These are phyloP conservation scores for Drosophila diplacantha DNA, from an alignment of 2,888 invertebrate genomes.

Conservation along the genomic window DNA sequence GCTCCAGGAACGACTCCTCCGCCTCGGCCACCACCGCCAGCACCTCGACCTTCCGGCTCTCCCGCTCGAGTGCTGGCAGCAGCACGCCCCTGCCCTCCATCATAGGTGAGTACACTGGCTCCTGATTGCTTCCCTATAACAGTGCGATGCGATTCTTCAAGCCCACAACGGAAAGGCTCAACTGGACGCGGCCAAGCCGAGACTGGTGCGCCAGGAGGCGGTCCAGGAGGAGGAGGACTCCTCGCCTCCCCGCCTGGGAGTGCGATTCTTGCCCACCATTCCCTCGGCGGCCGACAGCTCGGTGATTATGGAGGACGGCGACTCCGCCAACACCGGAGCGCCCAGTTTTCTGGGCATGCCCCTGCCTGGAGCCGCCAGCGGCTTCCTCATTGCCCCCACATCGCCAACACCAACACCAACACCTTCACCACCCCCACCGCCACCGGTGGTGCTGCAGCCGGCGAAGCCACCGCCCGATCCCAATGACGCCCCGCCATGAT, in stretches of 20 bases:
- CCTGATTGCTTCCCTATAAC: not conserved
- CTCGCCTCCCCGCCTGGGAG: constrained; percentile 78
- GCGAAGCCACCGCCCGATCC: constrained; percentile 59
- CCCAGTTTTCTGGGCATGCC: constrained; percentile 58
- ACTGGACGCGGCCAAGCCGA: constrained; percentile 80
- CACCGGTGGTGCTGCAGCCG: constrained; percentile 46
- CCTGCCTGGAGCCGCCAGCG: constrained; percentile 53
- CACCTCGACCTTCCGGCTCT: constrained; percentile 93
- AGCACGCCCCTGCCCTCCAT: constrained; percentile 78
- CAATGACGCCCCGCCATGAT: constrained; percentile 75
- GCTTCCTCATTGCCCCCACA: constrained; percentile 55
- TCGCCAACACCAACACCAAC: constrained; percentile 20
- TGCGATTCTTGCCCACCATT: constrained; percentile 84
- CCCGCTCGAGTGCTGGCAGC: constrained; percentile 86
- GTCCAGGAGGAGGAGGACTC: constrained; percentile 85
- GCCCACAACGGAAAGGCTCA: constrained; percentile 75
- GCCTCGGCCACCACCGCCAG: constrained; percentile 94
- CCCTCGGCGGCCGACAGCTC: constrained; percentile 86
- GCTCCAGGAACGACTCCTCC: constrained; percentile 93
- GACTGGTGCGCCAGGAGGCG: constrained; percentile 88
- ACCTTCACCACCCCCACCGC: constrained; percentile 10
- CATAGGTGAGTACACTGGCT: constrained; percentile 60
- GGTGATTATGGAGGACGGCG: constrained; percentile 82
- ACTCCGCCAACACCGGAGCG: constrained; percentile 71
- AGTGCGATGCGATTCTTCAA: not conserved